A percentile compares a stretch with the other conserved stretches of the same genome.
phyloP scores from a whole-genome alignment of 1,140 invertebrate genomes.

The Melanaphis sacchari region DNA sequence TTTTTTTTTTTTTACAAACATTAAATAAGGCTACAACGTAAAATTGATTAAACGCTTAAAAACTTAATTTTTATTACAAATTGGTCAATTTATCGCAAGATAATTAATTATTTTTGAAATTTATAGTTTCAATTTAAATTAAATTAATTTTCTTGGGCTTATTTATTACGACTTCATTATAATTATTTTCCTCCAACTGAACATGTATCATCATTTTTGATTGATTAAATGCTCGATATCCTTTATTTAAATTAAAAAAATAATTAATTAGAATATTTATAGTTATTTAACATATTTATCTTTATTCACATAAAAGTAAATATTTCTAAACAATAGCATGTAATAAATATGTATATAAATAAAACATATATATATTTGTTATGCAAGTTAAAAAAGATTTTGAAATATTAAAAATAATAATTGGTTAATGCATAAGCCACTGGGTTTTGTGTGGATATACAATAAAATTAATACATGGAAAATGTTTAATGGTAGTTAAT shows the following conservation, averaged over 20 bases:
- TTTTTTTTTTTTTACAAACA: neutral
- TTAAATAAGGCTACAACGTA: neutral
- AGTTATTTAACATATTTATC: neutral
- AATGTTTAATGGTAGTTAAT: neutral
- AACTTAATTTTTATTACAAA: neutral
- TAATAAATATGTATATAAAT: neutral
- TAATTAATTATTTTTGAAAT: neutral
- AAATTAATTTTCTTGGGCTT: neutral
- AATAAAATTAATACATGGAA: neutral
- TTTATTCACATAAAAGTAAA: neutral
- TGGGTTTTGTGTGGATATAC: neutral
- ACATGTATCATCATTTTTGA: neutral
- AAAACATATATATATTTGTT: neutral
- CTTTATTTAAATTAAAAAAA: neutral
- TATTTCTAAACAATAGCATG: neutral
- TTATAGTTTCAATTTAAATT: neutral
- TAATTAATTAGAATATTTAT: neutral
- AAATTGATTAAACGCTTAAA: neutral
- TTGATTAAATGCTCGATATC: neutral
- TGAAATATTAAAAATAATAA: neutral
- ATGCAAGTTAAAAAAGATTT: neutral
- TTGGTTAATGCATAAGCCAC: neutral
- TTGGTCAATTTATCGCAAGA: neutral
- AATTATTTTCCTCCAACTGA: neutral
- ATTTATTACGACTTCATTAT: neutral